Conservation (phyloP, 1,140 invertebrate species). For the Homalodisca vitripennis region DNA sequence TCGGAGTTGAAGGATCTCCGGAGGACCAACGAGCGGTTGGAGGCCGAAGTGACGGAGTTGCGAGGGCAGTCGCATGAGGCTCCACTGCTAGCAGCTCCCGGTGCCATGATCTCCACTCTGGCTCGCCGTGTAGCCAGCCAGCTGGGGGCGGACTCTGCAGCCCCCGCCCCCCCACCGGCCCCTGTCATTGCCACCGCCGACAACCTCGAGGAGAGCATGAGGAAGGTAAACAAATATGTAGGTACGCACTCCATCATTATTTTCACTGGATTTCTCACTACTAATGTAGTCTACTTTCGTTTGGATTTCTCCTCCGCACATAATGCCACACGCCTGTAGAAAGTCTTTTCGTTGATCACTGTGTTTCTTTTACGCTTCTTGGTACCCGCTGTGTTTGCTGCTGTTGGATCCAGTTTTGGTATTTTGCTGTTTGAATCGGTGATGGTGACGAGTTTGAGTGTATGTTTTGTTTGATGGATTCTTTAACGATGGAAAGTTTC, state of each 20-base stretch:
- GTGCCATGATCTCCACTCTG: conserved; percentile 62
- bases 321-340: background rate
- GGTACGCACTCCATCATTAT: conserved; percentile 42
- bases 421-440: background rate
- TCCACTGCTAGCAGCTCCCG: conserved; percentile 53
- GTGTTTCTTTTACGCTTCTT: background rate
- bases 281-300: background rate
- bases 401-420: background rate
- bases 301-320: background rate
- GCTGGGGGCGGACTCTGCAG: conserved; percentile 29
- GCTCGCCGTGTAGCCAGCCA: conserved; percentile 42
- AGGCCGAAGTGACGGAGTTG: conserved; percentile 60
- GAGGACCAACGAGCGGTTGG: conserved; percentile 56
- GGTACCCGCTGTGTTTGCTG: background rate
- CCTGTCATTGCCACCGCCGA: conserved; percentile 57
- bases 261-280: background rate
- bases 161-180: background rate
- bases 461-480: conserved; percentile 32
- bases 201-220: conserved; percentile 70
- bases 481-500: background rate
- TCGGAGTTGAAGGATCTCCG: conserved; percentile 67
- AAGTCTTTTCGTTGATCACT: background rate
- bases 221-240: conserved; percentile 68
- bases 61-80: conserved; percentile 42
- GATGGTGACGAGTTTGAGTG: background rate